Conservation (phyloP, 1,140 invertebrate species). For the Thaumetopoea pityocampa region DNA sequence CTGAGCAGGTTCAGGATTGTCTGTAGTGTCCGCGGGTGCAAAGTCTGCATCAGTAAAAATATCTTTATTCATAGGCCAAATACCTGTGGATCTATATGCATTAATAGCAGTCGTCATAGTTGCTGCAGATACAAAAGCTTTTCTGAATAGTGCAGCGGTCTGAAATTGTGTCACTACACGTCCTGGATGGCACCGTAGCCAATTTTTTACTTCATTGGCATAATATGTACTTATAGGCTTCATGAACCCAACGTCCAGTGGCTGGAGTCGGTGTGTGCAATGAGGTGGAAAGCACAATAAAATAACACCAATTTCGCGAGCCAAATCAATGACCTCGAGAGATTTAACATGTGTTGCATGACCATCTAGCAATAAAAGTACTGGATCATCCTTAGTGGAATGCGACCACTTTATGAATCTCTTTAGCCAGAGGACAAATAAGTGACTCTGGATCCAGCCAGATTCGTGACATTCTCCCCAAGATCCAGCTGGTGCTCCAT, state of each 20-base stretch:
- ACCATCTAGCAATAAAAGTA: slow-evolving; percentile 8
- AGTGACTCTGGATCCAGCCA: neutral
- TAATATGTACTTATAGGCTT: no score
- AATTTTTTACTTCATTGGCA: no score
- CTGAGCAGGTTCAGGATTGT: no score
- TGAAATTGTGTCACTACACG: no score
- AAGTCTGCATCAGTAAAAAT: no score
- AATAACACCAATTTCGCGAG: slow-evolving; percentile 4
- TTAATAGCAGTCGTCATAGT: no score
- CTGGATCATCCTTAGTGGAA: neutral
- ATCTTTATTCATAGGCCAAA: no score
- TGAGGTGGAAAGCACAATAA: slow-evolving; percentile 6
- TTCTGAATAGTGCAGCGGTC: no score
- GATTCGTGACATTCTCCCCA: neutral
- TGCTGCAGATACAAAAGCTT: no score
- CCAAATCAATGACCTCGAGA: slow-evolving; percentile 4
- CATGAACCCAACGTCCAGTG: slow-evolving; percentile 2
- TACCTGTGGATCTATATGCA: no score
- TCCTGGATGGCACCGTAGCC: no score
- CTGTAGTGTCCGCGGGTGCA: no score
- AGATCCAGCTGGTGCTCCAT: neutral
- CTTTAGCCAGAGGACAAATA: neutral
- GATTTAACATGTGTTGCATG: slow-evolving; percentile 7
- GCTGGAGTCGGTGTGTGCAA: slow-evolving; percentile 11
- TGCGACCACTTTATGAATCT: neutral